These are phyloP conservation scores for Cuculus canorus DNA, from an alignment of 2,797 vertebrate genomes.

Conservation along the genomic window DNA sequence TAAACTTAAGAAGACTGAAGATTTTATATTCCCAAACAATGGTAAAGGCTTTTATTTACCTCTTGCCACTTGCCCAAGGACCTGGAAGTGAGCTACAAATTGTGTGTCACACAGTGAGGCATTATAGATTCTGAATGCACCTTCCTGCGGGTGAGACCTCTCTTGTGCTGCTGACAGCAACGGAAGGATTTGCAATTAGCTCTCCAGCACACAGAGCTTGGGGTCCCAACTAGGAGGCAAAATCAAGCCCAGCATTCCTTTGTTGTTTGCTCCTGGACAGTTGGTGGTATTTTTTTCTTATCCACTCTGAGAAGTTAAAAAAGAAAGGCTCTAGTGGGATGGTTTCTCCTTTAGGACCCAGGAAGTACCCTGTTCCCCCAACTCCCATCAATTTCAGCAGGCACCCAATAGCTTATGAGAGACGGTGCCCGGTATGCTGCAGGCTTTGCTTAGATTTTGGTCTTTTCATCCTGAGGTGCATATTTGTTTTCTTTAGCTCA, in stretches of 20 bases:
- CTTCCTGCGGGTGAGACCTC: neutral
- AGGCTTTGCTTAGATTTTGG: neutral
- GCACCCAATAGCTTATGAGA: neutral
- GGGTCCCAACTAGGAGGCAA: neutral
- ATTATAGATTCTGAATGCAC: neutral
- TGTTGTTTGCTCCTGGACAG: neutral
- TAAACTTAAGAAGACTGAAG: neutral
- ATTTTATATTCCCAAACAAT: neutral
- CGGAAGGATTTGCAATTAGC: accelerated
- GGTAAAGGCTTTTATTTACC: constrained; percentile 2
- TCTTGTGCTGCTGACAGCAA: accelerated
- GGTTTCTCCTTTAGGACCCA: neutral
- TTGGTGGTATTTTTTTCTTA: neutral
- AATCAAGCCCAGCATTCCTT: neutral
- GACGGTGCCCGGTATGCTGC: accelerated
- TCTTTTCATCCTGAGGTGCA: neutral
- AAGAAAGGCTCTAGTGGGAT: neutral
- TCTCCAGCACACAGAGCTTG: accelerated
- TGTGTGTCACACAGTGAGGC: neutral
- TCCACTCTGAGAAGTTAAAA: neutral
- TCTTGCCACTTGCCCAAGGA: neutral
- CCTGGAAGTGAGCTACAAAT: neutral
- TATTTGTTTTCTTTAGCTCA: neutral
- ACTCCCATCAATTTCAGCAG: neutral
- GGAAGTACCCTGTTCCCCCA: accelerated